These are phyloP conservation scores for Leiothrix lutea DNA, from an alignment of 2,113 vertebrate species.

Conservation along the genomic window DNA sequence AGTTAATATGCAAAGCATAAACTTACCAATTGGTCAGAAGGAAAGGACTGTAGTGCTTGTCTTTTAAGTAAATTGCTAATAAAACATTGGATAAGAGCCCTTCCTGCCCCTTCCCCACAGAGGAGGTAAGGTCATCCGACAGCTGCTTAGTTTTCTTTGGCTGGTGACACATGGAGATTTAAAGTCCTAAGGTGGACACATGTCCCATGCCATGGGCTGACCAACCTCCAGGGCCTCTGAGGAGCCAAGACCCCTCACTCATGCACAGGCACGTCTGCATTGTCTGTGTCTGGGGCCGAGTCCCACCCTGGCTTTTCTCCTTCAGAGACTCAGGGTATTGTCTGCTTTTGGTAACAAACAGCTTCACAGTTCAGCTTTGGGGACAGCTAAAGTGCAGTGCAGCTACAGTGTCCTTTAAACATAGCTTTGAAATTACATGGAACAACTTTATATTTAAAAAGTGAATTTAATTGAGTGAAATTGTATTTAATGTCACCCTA, in stretches of 20 bases:
- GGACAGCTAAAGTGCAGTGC: neutral
- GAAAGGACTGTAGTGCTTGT: neutral
- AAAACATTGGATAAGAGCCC: neutral
- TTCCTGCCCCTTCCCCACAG: neutral
- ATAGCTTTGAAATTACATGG: neutral
- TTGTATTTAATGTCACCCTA: neutral
- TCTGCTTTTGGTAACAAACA: neutral
- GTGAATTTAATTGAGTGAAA: neutral
- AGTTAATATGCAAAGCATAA: neutral
- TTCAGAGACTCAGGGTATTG: neutral
- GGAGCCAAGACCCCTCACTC: neutral
- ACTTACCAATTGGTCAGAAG: neutral
- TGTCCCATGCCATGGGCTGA: neutral
- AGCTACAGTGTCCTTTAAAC: neutral
- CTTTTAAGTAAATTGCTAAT: neutral
- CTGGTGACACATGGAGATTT: neutral
- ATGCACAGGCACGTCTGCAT: accelerated
- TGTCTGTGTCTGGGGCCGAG: neutral
- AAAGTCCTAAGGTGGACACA: accelerated
- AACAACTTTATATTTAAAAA: neutral
- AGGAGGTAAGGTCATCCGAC: neutral
- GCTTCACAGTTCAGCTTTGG: neutral
- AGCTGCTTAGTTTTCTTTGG: neutral
- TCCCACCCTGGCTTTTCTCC: neutral
- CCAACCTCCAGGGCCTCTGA: accelerated